These are phyloP conservation scores for Monochamus saltuarius DNA, from an alignment of 1,140 invertebrate species.

Conservation along the genomic window DNA sequence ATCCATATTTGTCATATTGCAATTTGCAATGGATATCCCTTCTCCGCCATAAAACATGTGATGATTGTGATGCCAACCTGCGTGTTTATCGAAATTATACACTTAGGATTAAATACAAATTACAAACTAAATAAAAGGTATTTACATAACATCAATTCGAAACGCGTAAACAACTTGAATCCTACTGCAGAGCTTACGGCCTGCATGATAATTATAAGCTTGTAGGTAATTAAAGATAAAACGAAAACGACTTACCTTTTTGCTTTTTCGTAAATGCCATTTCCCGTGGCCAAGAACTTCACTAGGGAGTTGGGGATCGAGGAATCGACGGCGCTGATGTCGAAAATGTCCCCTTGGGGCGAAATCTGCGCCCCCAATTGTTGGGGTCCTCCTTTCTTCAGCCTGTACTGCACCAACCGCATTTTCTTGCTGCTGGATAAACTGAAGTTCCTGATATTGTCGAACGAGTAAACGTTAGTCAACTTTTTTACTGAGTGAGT, in stretches of 20 bases:
- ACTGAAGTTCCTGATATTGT: conserved; percentile 33
- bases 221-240: not conserved
- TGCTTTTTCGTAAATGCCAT: conserved; percentile 55
- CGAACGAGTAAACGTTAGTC: not conserved
- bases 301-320: conserved; percentile 61
- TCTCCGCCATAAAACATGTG: too few species aligned
- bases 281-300: conserved; percentile 58
- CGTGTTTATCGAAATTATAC: too few species aligned
- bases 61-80: too few species aligned
- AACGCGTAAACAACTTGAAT: too few species aligned
- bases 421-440: conserved; percentile 33
- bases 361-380: conserved; percentile 60
- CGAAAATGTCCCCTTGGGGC: conserved; percentile 59
- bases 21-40: too few species aligned
- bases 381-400: conserved; percentile 55
- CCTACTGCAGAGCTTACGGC: too few species aligned
- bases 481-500: too few species aligned
- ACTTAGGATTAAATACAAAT: too few species aligned
- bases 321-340: conserved; percentile 59
- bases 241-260: conserved; percentile 54
- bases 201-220: not conserved
- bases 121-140: too few species aligned
- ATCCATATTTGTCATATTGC: too few species aligned
- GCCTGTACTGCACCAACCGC: conserved; percentile 59
- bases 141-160: too few species aligned